These are phyloP conservation scores for Scaptodrosophila lebanonensis DNA, from an alignment of 1,140 invertebrate species.

Conservation along the genomic window DNA sequence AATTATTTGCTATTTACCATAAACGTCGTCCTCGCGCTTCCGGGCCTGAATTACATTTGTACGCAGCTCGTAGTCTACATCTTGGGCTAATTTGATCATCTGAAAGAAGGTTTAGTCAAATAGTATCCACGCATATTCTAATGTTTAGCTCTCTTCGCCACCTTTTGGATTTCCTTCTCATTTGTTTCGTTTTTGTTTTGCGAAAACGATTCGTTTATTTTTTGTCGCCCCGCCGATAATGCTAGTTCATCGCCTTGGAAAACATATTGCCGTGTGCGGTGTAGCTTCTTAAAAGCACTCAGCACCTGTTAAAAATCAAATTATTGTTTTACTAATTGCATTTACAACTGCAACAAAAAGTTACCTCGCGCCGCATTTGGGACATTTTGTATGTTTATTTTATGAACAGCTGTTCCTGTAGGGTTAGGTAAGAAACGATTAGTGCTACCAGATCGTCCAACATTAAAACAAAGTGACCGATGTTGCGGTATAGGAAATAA, in stretches of 20 bases:
- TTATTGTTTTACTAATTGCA: neutral
- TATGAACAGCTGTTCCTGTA: no score
- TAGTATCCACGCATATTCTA: neutral
- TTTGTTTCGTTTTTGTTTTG: slow-evolving; percentile 54
- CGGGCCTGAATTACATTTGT: slow-evolving; percentile 71
- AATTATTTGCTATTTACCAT: slow-evolving; percentile 43
- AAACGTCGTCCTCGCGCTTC: slow-evolving; percentile 52
- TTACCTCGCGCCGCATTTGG: slow-evolving; percentile 53
- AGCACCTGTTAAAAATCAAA: slow-evolving; percentile 38
- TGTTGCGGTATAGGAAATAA: no score
- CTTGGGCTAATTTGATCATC: slow-evolving; percentile 65
- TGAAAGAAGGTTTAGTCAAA: neutral
- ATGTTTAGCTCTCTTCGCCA: neutral
- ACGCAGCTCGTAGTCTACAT: slow-evolving; percentile 63
- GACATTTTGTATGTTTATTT: slow-evolving; percentile 67
- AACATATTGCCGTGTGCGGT: slow-evolving; percentile 62
- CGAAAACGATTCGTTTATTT: slow-evolving; percentile 66
- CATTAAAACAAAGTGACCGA: no score
- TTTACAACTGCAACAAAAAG: neutral
- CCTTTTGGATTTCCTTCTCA: slow-evolving; percentile 63
- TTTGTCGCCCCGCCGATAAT: slow-evolving; percentile 38
- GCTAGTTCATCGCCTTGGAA: slow-evolving; percentile 59
- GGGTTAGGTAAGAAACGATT: no score
- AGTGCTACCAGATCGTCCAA: no score
- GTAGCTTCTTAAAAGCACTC: slow-evolving; percentile 62